phyloP scores from a whole-genome alignment of 2,113 vertebrate species.

The Serinus canaria region DNA sequence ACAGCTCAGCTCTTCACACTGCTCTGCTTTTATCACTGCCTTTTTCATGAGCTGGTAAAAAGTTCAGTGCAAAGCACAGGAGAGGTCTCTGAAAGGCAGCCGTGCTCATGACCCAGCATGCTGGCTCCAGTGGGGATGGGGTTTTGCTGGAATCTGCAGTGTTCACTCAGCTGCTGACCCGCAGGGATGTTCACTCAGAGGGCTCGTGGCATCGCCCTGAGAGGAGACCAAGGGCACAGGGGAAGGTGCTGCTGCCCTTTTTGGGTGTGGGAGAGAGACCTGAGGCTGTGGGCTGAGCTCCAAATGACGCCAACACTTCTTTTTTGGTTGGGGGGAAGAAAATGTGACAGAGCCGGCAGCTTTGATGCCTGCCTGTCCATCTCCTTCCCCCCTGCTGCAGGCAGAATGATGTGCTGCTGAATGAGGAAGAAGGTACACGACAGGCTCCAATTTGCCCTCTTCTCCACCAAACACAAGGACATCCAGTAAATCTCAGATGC shows the following conservation, averaged over 20 bases:
- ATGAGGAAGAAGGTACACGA: conserved; percentile 30
- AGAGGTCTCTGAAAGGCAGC: conserved; percentile 14
- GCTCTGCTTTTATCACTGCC: conserved; percentile 31
- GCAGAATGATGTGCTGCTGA: conserved; percentile 16
- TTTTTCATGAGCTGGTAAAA: conserved; percentile 4
- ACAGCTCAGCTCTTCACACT: background rate
- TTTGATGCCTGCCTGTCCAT: conserved; percentile 37
- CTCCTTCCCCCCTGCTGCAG: conserved; percentile 55
- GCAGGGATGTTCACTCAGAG: background rate
- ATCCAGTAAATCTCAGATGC: conserved; percentile 31
- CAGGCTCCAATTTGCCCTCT: conserved; percentile 62
- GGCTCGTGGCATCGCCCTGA: background rate
- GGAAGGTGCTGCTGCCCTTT: background rate
- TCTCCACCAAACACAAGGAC: conserved; percentile 45
- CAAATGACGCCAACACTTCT: background rate
- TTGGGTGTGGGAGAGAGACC: background rate
- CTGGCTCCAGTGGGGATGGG: background rate
- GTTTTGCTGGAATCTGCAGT: background rate
- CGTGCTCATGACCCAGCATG: background rate
- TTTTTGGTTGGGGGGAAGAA: background rate
- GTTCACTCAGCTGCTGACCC: background rate
- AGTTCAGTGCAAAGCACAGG: conserved; percentile 32
- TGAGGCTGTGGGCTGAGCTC: background rate
- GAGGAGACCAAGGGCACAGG: background rate
- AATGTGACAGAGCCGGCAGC: conserved; percentile 5